Percentiles rank a stretch among this genome's conserved stretches.
Conservation (phyloP, 2,113 vertebrate species). For the Rhizomys pruinosus region DNA sequence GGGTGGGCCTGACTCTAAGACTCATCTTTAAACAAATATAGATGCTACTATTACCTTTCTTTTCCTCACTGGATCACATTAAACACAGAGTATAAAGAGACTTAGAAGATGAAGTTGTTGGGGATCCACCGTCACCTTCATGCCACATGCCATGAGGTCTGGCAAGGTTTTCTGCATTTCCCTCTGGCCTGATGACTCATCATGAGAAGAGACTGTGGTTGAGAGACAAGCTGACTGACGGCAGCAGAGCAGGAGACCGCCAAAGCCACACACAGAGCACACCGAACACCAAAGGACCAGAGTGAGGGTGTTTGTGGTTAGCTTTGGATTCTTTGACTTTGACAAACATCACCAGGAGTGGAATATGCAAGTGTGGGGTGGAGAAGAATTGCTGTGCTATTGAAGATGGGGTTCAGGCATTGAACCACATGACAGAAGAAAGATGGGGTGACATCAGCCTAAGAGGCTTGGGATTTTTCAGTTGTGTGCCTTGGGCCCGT, state of each 20-base stretch:
- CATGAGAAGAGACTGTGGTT: not conserved
- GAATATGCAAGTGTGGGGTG: not conserved
- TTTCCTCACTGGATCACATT: not conserved
- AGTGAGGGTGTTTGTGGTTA: not conserved
- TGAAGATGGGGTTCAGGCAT: not conserved
- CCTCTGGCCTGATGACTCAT: not conserved
- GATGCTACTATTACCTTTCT: not conserved
- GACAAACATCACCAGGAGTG: not conserved
- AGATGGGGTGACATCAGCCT: not conserved
- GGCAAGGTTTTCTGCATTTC: not conserved
- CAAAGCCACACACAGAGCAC: not conserved
- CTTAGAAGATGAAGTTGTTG: not conserved
- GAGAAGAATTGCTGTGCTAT: not conserved
- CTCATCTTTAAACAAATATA: slow-evolving; percentile 36
- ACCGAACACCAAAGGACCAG: not conserved
- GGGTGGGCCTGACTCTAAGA: not conserved
- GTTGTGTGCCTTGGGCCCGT: too few species aligned
- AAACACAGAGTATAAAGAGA: not conserved
- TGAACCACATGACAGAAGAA: too few species aligned
- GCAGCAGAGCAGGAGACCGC: not conserved
- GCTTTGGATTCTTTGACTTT: not conserved
- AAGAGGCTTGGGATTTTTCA: not conserved
- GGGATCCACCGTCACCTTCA: not conserved
- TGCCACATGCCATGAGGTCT: not conserved
- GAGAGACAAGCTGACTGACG: not conserved